Evolutionary conservation across 2,113 vertebrate species (phyloP).

Genomic region (Orcinus orca): DNA sequence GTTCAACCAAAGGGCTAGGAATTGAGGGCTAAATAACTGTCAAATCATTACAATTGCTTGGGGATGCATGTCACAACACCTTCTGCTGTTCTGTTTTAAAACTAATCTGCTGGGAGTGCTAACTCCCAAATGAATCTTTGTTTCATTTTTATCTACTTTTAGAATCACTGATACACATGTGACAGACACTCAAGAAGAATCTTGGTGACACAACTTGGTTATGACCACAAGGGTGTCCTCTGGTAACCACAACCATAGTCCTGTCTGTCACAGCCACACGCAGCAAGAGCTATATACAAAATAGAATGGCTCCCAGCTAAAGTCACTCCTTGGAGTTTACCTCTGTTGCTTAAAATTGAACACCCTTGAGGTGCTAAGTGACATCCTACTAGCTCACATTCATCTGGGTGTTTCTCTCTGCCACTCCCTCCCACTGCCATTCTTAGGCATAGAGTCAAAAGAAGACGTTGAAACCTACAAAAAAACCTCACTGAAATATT

Average conservation of each 20-base stretch:
- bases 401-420: neutral
- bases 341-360: conserved; percentile 73
- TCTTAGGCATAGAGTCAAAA: conserved; percentile 2
- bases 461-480: neutral
- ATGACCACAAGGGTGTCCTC: conserved; percentile 81
- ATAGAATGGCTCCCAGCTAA: conserved; percentile 85
- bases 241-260: conserved; percentile 81
- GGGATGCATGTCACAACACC: conserved; percentile 77
- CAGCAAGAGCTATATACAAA: conserved; percentile 84
- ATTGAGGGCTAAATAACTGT: conserved; percentile 83
- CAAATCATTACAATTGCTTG: conserved; percentile 78
- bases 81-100: conserved; percentile 75
- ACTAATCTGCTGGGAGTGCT: conserved; percentile 72
- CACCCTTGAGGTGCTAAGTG: conserved; percentile 61
- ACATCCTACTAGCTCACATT: conserved; percentile 39
- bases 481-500: conserved; percentile 24
- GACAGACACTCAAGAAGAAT: conserved; percentile 76
- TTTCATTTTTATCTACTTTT: conserved; percentile 81
- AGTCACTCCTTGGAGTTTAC: conserved; percentile 82
- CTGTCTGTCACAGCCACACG: conserved; percentile 82
- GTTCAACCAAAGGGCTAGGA: conserved; percentile 79
- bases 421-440: neutral
- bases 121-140: conserved; percentile 82
- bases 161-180: conserved; percentile 82
- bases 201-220: conserved; percentile 79